Base-by-base conservation (phyloP, 2,888 invertebrate genomes). In the Cosmia pyralina region DNA sequence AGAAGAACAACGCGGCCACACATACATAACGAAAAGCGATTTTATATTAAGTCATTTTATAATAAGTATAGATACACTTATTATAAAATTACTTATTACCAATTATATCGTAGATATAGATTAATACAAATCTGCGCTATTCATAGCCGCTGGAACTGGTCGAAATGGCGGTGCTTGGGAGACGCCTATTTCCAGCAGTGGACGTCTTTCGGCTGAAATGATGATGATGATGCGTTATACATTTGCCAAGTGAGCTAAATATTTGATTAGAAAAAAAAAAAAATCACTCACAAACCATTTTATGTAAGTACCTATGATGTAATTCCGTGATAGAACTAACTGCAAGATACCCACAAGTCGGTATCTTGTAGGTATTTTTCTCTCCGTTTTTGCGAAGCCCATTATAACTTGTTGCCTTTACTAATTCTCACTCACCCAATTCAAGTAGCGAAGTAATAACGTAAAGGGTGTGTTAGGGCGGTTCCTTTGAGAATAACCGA, bases 401-500 rank as follows among this genome's bases (percentile, higher is more conserved):
- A 69, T 66, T 79, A 69, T 38, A 77, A 69, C 70, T 78, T 82
- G 75, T 81, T 82, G 59, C 62, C 55, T 69, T 65, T 34, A 38
- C 41, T 57, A 75, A 82, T 79, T 82, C 62, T 69, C 62, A 79
- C 57, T 69, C 62, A 79, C 57, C 38, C 28, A 75, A 82, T 79
- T 67, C 71, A 63, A 82, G 70, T 59, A 75, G 34, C 59, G n/a
- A 75, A 71, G 63, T 67, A 69, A 69, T 66, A 79, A 66, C 52
- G 48, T 67, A 64, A 69, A 71, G 79, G 83, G 79, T 79, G 65
- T 79, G 70, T 71, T 66, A 64, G 74, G 69, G 64, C 46, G 55
- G 69, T n/a, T 72, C 83, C 84, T 84, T 59, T 22, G 83, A 84
- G 83, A 84, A 72, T 74, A 63, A 59, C 81, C 55, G 38, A 74